These are phyloP conservation scores for Metopia argyrocephala DNA, from an alignment of 2,888 invertebrate species.

Conservation along the genomic window DNA sequence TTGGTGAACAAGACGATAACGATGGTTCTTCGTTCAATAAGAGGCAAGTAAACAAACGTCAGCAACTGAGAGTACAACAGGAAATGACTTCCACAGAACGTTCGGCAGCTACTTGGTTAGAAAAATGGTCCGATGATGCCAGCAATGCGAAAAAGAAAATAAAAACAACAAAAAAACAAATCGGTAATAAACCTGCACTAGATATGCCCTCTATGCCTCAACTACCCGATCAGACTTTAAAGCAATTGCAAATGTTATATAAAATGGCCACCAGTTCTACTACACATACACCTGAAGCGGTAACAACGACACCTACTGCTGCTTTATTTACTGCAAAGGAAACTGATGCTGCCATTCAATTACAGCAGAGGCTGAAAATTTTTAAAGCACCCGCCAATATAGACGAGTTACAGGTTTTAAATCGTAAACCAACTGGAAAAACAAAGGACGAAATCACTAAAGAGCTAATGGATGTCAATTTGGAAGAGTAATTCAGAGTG, in stretches of 20 bases:
- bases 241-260: slow-evolving; percentile 76
- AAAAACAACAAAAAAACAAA: slow-evolving; percentile 37
- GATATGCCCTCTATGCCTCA: slow-evolving; percentile 75
- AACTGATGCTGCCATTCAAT: slow-evolving; percentile 37
- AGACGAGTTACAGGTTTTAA: slow-evolving; percentile 45
- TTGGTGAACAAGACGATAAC: slow-evolving; percentile 79
- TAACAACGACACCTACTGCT: slow-evolving; percentile 63
- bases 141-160: slow-evolving; percentile 47
- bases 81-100: slow-evolving; percentile 75
- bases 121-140: slow-evolving; percentile 81
- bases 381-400: slow-evolving; percentile 42
- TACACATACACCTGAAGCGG: neutral
- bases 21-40: slow-evolving; percentile 73
- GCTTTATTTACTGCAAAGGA: slow-evolving; percentile 64
- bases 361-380: slow-evolving; percentile 40
- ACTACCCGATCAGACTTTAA: slow-evolving; percentile 77
- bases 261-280: slow-evolving; percentile 72
- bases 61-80: slow-evolving; percentile 71
- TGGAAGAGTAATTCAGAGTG: slow-evolving; percentile 70
- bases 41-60: slow-evolving; percentile 72
- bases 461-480: slow-evolving; percentile 81
- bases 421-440: slow-evolving; percentile 67
- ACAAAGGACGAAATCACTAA: slow-evolving; percentile 80
- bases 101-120: slow-evolving; percentile 79
- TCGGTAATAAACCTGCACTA: slow-evolving; percentile 1